Conservation (phyloP, 2,888 invertebrate genomes). For the Andricus curvator region DNA sequence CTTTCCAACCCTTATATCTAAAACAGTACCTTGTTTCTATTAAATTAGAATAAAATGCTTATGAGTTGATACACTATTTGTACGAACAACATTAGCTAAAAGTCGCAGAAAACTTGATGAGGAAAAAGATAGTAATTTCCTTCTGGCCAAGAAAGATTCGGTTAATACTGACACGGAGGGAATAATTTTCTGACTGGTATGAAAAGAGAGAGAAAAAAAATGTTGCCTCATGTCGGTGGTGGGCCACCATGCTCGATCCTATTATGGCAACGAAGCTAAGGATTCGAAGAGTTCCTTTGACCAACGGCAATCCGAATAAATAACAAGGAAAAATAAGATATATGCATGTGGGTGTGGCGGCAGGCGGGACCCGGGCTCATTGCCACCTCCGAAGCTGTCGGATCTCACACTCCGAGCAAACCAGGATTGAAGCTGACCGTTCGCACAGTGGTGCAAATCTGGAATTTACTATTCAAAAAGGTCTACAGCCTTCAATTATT, state of each 20-base stretch:
- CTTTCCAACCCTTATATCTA: too few species aligned
- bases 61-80: too few species aligned
- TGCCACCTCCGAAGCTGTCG: constrained; percentile 76
- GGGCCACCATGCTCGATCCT: constrained; percentile 72
- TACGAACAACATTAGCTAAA: too few species aligned
- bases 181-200: not conserved
- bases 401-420: constrained; percentile 69
- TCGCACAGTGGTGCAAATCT: too few species aligned
- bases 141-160: not conserved
- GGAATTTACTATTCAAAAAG: too few species aligned
- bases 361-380: constrained; percentile 75
- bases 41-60: too few species aligned
- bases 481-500: too few species aligned
- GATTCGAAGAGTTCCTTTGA: constrained; percentile 67
- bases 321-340: constrained; percentile 70
- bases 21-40: too few species aligned
- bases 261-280: constrained; percentile 68
- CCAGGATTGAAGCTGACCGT: constrained; percentile 18
- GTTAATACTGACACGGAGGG: not conserved
- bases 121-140: not conserved
- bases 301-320: constrained; percentile 75
- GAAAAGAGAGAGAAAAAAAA: not conserved
- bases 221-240: not conserved
- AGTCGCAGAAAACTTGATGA: too few species aligned
- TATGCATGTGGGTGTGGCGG: constrained; percentile 74